Evolutionary conservation across 2,797 vertebrate species (phyloP).

Genomic region (Ambastaia sidthimunki): DNA sequence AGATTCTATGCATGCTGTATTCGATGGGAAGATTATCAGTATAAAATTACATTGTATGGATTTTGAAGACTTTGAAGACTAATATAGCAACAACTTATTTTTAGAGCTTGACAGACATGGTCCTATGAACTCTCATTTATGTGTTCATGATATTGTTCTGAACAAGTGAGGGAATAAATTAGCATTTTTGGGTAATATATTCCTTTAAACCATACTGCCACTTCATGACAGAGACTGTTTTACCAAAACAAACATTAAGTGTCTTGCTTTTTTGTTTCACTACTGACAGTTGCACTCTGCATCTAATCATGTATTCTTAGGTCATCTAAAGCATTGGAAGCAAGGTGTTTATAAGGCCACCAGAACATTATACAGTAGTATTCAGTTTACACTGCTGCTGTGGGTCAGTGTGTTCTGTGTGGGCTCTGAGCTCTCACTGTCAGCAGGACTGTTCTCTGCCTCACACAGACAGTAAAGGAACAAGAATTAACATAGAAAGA

Average conservation of each 20-base stretch:
- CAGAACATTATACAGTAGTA: not conserved
- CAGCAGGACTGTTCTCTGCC: conserved; percentile 9
- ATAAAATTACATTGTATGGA: no score
- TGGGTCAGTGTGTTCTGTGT: not conserved
- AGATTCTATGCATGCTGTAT: no score
- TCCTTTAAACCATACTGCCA: not conserved
- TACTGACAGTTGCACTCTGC: not conserved
- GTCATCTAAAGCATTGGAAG: conserved; percentile 7
- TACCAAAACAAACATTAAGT: not conserved
- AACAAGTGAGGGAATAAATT: no score
- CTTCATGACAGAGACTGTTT: not conserved
- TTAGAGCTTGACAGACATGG: not conserved
- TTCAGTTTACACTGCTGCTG: conserved; percentile 2
- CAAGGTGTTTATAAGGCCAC: not conserved
- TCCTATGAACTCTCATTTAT: not conserved
- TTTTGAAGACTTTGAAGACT: no score
- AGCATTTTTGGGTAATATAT: not conserved
- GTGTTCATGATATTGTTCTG: no score
- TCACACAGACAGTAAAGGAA: not conserved
- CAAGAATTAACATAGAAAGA: conserved; percentile 8
- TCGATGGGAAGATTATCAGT: no score
- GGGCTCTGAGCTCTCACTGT: conserved; percentile 33
- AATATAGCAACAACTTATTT: not conserved
- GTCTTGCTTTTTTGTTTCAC: not conserved
- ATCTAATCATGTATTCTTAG: not conserved